Evolutionary conservation across 1,140 invertebrate genomes (phyloP).

Genomic region (Pseudomyrmex flavicornis): DNA sequence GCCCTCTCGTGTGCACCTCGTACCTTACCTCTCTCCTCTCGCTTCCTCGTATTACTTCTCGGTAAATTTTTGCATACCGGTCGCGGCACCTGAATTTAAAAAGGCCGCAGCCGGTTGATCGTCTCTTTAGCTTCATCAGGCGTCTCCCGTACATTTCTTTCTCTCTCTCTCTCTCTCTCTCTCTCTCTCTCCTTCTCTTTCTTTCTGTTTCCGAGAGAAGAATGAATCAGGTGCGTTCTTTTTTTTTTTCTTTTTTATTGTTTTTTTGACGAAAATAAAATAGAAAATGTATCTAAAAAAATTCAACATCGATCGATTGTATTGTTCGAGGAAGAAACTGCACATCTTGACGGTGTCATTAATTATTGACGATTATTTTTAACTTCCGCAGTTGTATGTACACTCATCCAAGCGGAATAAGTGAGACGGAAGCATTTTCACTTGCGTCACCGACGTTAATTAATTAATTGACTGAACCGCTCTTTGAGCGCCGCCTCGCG

Average conservation of each 20-base stretch:
- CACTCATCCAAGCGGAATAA: neutral
- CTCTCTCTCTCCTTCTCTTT: too few relatives aligned
- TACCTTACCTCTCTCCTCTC: conserved; percentile 6
- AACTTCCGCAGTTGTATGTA: neutral
- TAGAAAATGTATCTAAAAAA: too few relatives aligned
- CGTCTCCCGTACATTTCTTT: neutral
- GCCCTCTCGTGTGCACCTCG: conserved; percentile 27
- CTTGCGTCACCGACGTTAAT: conserved; percentile 33
- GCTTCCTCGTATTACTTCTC: conserved; percentile 35
- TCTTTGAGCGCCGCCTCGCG: neutral
- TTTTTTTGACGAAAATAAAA: neutral
- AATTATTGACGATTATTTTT: neutral
- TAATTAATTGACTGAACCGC: conserved; percentile 41
- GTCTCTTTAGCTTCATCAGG: conserved; percentile 30
- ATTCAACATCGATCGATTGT: too few relatives aligned
- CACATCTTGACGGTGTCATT: too few relatives aligned
- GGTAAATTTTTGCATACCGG: conserved; percentile 64
- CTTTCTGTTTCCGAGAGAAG: too few relatives aligned
- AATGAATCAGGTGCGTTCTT: too few relatives aligned
- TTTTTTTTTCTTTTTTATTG: neutral
- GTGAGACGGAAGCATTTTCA: conserved; percentile 20
- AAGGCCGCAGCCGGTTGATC: conserved; percentile 6
- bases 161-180: too few relatives aligned
- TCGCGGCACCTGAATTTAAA: conserved; percentile 56
- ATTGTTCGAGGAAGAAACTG: conserved; percentile 3